phyloP scores from a whole-genome alignment of 2,113 vertebrate genomes.

The Microcebus lehilahytsara region DNA sequence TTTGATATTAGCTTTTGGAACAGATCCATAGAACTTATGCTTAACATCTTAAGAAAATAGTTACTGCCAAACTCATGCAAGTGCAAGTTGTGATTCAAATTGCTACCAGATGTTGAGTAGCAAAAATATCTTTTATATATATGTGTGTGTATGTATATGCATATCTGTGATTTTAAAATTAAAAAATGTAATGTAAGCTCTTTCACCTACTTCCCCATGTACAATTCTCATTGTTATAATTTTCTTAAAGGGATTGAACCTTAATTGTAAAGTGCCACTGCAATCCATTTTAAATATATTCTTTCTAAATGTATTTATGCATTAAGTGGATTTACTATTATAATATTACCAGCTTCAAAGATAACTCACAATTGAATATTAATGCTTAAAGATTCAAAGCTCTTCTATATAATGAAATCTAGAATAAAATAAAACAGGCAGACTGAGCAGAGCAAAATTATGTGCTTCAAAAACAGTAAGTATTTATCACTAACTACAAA shows the following conservation, averaged over 20 bases:
- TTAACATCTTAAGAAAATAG: constrained; percentile 49
- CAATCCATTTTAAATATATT: background rate
- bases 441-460: background rate
- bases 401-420: constrained; percentile 1
- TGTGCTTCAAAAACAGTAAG: background rate
- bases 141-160: background rate
- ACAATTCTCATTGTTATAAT: background rate
- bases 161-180: constrained; percentile 52
- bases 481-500: constrained; percentile 9
- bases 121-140: background rate
- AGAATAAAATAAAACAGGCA: constrained; percentile 18
- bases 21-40: background rate
- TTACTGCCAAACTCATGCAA: constrained; percentile 17
- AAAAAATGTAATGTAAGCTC: constrained; percentile 29
- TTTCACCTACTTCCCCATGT: background rate
- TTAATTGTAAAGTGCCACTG: background rate
- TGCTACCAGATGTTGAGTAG: constrained; percentile 11
- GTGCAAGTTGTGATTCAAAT: constrained; percentile 25
- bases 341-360: background rate
- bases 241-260: background rate
- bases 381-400: background rate
- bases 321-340: constrained; percentile 30
- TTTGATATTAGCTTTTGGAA: constrained; percentile 41
- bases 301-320: constrained; percentile 39
- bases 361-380: constrained; percentile 23